These are phyloP conservation scores for Spheniscus humboldti DNA, from an alignment of 2,797 vertebrate genomes.

Conservation along the genomic window DNA sequence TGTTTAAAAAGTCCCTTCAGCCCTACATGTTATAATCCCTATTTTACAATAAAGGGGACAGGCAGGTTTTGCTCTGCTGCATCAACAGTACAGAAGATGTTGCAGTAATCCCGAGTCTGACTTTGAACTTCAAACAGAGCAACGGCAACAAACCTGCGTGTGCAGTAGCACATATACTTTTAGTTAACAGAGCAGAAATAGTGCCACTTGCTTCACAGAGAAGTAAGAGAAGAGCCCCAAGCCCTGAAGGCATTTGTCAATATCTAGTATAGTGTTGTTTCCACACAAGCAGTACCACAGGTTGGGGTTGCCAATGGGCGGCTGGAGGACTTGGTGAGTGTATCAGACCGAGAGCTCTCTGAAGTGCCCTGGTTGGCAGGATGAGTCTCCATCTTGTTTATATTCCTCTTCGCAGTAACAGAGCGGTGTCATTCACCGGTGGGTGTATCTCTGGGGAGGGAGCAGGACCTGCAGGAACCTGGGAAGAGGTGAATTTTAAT, in stretches of 20 bases:
- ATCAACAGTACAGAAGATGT: background rate
- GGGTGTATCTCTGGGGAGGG: background rate
- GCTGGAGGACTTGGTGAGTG: background rate
- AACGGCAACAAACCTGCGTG: background rate
- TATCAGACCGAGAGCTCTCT: background rate
- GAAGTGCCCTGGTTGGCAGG: background rate
- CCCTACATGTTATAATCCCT: background rate
- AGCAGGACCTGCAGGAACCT: background rate
- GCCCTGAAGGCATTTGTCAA: background rate
- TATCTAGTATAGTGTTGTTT: background rate
- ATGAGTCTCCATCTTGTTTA: background rate
- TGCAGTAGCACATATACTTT: background rate
- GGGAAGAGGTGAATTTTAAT: background rate
- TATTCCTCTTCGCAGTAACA: background rate
- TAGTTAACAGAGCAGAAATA: background rate
- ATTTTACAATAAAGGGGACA: background rate
- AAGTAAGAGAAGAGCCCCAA: background rate
- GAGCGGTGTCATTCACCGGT: background rate
- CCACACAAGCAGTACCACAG: background rate
- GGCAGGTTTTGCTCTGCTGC: background rate
- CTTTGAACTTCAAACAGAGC: background rate
- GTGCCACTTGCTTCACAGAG: background rate
- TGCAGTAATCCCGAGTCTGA: fast-evolving
- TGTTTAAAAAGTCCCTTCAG: background rate
- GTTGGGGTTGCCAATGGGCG: fast-evolving